Evolutionary conservation across 1,140 invertebrate genomes (phyloP), one percentile per base, ranked within the genome.

Genomic region (Nylanderia fulva): DNA sequence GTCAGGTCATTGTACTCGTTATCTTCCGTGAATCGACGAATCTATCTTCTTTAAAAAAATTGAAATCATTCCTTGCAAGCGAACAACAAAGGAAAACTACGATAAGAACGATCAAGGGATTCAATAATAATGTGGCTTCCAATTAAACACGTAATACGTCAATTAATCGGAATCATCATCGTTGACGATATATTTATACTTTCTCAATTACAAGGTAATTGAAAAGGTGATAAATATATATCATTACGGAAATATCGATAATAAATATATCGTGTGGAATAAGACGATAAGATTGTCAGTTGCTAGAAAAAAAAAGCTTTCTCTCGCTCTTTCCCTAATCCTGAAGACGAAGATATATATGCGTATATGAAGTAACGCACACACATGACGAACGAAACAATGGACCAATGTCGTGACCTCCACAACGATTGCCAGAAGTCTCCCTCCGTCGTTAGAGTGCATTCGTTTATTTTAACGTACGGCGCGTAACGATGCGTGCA

Each of bases 391-490:
- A 48, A 48, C 45, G 15, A 48, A 48, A 48, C 45, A 48, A 48
- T 48, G 3, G 45, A 18, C 45, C 13, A 21, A 60, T 52, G 75
- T 61, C 56, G 24, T 54, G 61, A 48, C 9, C 7, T n/a, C n/a
- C 21, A 27, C 42, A 18, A 52, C 42, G 42, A 64, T 36, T n/a
- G 21, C 42, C 15, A 48, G 15, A 2, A n/a, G 11, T 8, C 8
- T 66, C 61, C 18, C 21, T 39, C 18, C 18, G 13, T 29, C 52
- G 36, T 71, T 58, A 21, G 52, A 13, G 4, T 33, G 21, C 8
- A 56, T 69, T 71, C 52, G 52, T 82, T 82, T 71, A 82, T 71
- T 82, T 68, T 69, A 80, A 33, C 48, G 9, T 77, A 64, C n/a
- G 5, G 71, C 21, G 18, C 13, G 13, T 79, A 68, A 68, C 61